phyloP scores from a whole-genome alignment of 2,888 invertebrate genomes.

The Hedychridium roseum region DNA sequence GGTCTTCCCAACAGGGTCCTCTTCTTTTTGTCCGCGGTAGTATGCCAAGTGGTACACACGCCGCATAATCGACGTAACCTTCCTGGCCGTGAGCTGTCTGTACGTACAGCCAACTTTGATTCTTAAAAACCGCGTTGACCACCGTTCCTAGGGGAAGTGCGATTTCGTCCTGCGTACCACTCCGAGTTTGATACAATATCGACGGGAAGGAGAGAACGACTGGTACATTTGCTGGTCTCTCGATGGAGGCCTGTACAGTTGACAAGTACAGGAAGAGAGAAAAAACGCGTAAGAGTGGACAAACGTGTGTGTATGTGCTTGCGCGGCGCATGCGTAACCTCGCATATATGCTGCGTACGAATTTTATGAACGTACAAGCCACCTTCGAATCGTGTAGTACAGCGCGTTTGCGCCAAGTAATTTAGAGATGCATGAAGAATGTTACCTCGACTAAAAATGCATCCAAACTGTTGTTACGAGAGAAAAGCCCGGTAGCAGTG shows the following conservation, averaged over 20 bases:
- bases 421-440: too few species aligned
- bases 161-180: conserved; percentile 75
- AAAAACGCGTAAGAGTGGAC: too few species aligned
- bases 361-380: too few species aligned
- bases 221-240: conserved; percentile 85
- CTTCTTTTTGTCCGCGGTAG: conserved; percentile 72
- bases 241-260: conserved; percentile 78
- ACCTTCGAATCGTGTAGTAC: too few species aligned
- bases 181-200: conserved; percentile 78
- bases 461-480: too few species aligned
- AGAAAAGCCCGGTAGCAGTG: too few species aligned
- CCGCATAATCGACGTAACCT: conserved; percentile 80
- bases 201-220: conserved; percentile 81
- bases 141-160: conserved; percentile 82
- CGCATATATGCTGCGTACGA: too few species aligned
- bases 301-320: too few species aligned
- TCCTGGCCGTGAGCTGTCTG: conserved; percentile 87
- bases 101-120: conserved; percentile 84
- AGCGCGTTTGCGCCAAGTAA: too few species aligned
- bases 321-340: too few species aligned
- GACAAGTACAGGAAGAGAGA: too few species aligned
- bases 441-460: conserved; percentile 78
- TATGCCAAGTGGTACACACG: conserved; percentile 81
- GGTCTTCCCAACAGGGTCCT: conserved; percentile 83
- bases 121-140: conserved; percentile 87